Evolutionary conservation across 2,113 vertebrate species (phyloP), one percentile per base, ranked within the genome.

Genomic region (Daphoenositta chrysoptera): DNA sequence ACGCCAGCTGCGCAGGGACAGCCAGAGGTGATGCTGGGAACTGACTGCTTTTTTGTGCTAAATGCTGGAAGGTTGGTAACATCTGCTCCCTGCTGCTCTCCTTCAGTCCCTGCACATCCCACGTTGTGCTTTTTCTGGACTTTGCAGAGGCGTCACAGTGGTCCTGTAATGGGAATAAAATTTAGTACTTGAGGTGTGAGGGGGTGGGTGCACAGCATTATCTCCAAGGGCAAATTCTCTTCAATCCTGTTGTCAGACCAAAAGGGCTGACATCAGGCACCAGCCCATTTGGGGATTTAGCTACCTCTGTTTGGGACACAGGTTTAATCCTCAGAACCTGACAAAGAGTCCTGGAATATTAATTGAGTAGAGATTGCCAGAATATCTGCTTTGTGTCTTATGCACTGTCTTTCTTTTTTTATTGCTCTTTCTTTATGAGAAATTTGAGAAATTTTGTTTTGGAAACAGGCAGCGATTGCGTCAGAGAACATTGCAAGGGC

Each of bases 401-500:
- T 5, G 20, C 31, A 48, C 35, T 37, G 20, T 57, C 61, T 93
- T 68, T 26, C n/a, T 50, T 83, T 61, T 40, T 78, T 87, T 69
- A 65, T 93, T 68, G 68, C 30, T 75, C 14, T 13, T 35, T 65
- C 66, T 61, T 85, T 68, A 79, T 89, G 89, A 90, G 75, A 91
- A 83, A 82, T 73, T 48, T 31, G 57, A 75, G 83, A 88, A 57
- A 89, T 93, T 87, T 80, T 94, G 57, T 96, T 95, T 95, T 84
- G 71, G 93, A 91, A 92, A 94, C 86, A 97, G 97, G 71, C 91
- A 95, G 31, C 53, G 1, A 23, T 95, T 94, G 58, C 71, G 1
- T 91, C 96, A 97, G 89, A 88, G 96, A 88, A 92, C 81, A 45
- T 64, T 83, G 64, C 87, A 96, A 89, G 78, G 19, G 40, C 68